phyloP scores from a whole-genome alignment of 2,888 invertebrate genomes.

The Biston stratarius region DNA sequence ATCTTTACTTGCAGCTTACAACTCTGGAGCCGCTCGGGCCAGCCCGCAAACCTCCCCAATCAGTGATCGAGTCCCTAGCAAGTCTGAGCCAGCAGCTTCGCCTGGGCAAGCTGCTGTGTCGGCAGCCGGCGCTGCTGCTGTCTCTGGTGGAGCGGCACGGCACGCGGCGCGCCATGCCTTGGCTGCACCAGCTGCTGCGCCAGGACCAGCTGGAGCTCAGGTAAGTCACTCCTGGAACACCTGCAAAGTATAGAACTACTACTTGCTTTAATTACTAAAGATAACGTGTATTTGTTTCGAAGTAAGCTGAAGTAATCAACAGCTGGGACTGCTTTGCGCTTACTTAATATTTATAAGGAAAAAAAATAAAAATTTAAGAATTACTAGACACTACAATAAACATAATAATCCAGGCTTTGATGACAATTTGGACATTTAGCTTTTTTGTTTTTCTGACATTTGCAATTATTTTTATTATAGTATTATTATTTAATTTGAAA shows the following conservation, averaged over 20 bases:
- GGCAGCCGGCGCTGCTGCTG: constrained; percentile 96
- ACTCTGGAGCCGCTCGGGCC: constrained; percentile 94
- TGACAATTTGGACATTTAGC: no score
- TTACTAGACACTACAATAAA: no score
- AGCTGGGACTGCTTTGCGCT: no score
- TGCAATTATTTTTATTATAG: no score
- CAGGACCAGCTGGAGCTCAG: constrained; percentile 94
- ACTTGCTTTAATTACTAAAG: neutral
- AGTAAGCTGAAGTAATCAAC: no score
- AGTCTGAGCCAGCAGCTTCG: constrained; percentile 91
- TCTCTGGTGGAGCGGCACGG: constrained; percentile 97
- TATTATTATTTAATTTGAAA: no score
- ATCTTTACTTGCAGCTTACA: constrained; percentile 85
- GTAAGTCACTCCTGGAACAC: neutral
- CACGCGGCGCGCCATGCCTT: constrained; percentile 97
- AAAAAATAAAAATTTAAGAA: no score
- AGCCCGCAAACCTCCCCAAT: constrained; percentile 92
- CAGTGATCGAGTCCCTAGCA: constrained; percentile 92
- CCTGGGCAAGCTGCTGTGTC: constrained; percentile 95
- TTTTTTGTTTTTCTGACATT: no score
- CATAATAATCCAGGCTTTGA: no score
- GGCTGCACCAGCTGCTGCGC: constrained; percentile 97
- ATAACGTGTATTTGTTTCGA: no score
- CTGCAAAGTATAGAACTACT: neutral
- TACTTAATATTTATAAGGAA: no score